Base-by-base conservation (phyloP, 2,113 vertebrate genomes). In the Notarius lentiginosus region DNA sequence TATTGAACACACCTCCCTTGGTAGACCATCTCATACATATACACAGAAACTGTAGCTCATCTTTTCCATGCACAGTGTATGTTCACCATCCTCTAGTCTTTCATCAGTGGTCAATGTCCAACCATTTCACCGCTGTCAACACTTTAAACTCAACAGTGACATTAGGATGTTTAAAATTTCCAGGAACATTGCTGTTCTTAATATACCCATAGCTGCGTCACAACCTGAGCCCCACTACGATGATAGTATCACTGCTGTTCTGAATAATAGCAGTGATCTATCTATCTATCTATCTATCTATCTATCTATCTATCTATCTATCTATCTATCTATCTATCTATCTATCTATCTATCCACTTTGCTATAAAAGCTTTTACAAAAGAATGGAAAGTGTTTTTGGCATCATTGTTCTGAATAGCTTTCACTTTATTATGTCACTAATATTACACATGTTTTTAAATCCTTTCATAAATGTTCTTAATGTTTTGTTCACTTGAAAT, bases 81-180 rank as follows among this genome's bases (percentile, higher is more conserved):
- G 79, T 81, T 47, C 79, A 61, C 41, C 56, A 41, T n/a, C 30
- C 30, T 61, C 56, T 81, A 61, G 79, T 81, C 79, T 81, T 81
- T 81, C 79, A 81, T 81, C 79, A 81, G 79, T 81, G 79, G 79
- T 81, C 79, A 81, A 2, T 61, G 30, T 61, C 79, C 30, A 61
- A 81, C 79, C 79, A 81, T 30, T 61, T 41, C 79, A 81, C 56
- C 79, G 47, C 56, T 81, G 79, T 81, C 79, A 81, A 41, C 79
- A 81, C 18, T 41, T 20, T 61, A 81, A 47, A 81, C 56, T 47
- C 79, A 81, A 30, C 58, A 81, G 79, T 20, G 2, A 60, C 56
- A 81, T 1, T 60, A 56, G 56, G 79, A 61, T 61, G 79, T 61
- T 81, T 81, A 24, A 81, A 81, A 61, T 81, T 47, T 81, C 79